Base-by-base conservation (phyloP, 2,888 invertebrate genomes). In the Nomada fabriciana region DNA sequence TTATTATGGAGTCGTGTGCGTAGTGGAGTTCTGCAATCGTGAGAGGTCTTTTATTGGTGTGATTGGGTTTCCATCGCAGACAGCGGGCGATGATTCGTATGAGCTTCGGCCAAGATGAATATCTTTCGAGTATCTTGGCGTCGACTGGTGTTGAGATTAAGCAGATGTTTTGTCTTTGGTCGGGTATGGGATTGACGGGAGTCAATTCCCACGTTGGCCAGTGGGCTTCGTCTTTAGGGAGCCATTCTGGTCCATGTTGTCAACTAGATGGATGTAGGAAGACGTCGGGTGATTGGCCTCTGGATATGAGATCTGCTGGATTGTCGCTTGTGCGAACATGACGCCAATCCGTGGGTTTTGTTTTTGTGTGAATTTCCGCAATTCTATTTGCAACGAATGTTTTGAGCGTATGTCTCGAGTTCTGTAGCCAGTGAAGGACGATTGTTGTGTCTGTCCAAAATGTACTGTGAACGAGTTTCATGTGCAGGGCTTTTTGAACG, bases 381-480 rank as follows among this genome's bases (percentile, higher is more conserved):
- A 79, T 76, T 2, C 82, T 65, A 13, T 80, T 80, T 2, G 75
- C 79, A 2, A 73, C 76, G 25, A 79, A 82, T 0, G 70, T 70
- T 68, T 88, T 85, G 2, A 89, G 52, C 2, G 29, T 60, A 23
- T 87, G 80, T 11, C 86, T 80, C 1, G 83, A 59, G 3, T 80
- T 88, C 0, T 83, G 68, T 2, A 89, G 77, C 87, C 88, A 90
- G 4, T 86, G 81, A 0, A 87, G 68, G 0, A 76, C 79, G 4
- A 89, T 81, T 1, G 80, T 85, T 0, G 84, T 87, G 53, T 89
- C 87, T 2, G 79, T 78, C 88, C 88, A 90, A 5, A 86, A 75
- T n/a, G n/a, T 1, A 52, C 15, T 9, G 43, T 68, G n/a, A 1
- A 36, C 9, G 10, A 67, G 52, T 2, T 25, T 18, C 55, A 36